phyloP scores from a whole-genome alignment of 1,140 invertebrate species.

The Daktulosphaira vitifoliae region DNA sequence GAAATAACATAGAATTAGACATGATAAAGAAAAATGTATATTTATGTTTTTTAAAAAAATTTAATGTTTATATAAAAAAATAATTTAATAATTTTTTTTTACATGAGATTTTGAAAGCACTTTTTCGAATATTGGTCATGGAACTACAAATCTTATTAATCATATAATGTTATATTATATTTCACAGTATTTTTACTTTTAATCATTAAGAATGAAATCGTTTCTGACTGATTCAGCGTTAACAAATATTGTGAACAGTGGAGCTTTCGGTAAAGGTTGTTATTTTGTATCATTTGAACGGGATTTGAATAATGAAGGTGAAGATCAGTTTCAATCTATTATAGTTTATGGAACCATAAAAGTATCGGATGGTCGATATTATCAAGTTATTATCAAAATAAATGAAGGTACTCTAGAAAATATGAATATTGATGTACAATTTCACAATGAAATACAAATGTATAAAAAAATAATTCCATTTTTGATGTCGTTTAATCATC shows the following conservation, averaged over 20 bases:
- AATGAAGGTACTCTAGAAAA: not conserved
- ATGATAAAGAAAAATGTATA: too few relatives aligned
- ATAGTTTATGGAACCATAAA: conserved; percentile 4
- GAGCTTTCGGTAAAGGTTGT: not conserved
- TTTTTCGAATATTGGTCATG: too few relatives aligned
- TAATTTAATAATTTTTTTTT: too few relatives aligned
- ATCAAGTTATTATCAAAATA: not conserved
- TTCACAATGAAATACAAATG: conserved; percentile 28
- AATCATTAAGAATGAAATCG: too few relatives aligned
- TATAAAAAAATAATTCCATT: conserved; percentile 13
- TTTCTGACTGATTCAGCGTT: too few relatives aligned
- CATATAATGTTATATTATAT: too few relatives aligned
- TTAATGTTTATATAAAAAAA: too few relatives aligned
- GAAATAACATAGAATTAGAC: too few relatives aligned
- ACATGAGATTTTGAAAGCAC: too few relatives aligned
- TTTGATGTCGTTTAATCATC: not conserved
- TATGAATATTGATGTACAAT: not conserved
- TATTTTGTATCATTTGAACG: conserved; percentile 14
- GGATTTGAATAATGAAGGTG: not conserved
- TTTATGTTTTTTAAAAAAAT: too few relatives aligned
- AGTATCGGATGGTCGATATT: not conserved
- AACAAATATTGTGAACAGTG: not conserved
- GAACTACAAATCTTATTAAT: too few relatives aligned
- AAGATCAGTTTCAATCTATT: conserved; percentile 6
- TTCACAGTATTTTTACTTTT: too few relatives aligned